Percentiles rank a stretch among this genome's conserved stretches.
Evolutionary conservation across 2,113 vertebrate genomes (phyloP).

Genomic region (Callithrix jacchus): DNA sequence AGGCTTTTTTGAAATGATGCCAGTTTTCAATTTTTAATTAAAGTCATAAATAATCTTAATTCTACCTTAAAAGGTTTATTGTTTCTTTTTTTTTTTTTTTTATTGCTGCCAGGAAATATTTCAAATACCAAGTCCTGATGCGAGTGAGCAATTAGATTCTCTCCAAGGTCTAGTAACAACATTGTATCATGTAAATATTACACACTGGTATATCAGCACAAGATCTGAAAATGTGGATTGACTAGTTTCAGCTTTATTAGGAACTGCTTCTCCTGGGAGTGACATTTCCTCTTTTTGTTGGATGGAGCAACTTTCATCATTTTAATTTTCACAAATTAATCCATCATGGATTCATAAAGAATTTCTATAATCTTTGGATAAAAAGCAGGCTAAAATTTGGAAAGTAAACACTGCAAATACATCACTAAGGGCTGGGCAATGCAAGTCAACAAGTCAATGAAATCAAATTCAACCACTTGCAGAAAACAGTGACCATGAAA

Average conservation of each 20-base stretch:
- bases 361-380: conserved; percentile 31
- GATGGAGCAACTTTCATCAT: conserved; percentile 39
- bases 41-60: conserved; percentile 87
- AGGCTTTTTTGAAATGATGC: conserved; percentile 82
- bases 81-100: conserved; percentile 80
- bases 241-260: conserved; percentile 37
- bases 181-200: conserved; percentile 62
- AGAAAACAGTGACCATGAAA: not conserved
- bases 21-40: conserved; percentile 88
- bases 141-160: conserved; percentile 80
- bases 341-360: not conserved
- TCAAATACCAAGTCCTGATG: conserved; percentile 83
- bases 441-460: not conserved
- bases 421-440: not conserved
- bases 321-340: conserved; percentile 41
- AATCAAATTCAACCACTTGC: not conserved
- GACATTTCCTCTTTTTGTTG: conserved; percentile 34
- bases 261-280: conserved; percentile 8
- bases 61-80: conserved; percentile 85
- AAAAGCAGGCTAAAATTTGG: conserved; percentile 55
- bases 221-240: conserved; percentile 30
- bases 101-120: conserved; percentile 84
- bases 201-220: not conserved
- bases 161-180: conserved; percentile 75
- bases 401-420: conserved; percentile 27